Evolutionary conservation across 2,797 vertebrate species (phyloP).

Genomic region (Lemur catta): DNA sequence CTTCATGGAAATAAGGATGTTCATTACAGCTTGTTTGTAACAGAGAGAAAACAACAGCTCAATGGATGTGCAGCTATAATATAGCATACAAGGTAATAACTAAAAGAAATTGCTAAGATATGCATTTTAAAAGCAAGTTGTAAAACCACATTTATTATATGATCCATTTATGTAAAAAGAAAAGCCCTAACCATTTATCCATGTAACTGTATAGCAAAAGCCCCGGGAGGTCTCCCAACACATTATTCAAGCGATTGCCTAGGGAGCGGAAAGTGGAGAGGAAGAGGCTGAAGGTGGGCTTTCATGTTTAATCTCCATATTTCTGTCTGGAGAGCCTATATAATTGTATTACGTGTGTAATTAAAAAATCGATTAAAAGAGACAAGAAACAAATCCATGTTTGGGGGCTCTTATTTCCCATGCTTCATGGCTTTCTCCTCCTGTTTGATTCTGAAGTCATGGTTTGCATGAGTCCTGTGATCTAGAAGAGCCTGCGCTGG

Average conservation of each 20-base stretch:
- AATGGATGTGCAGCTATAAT: neutral
- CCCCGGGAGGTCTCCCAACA: neutral
- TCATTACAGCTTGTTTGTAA: neutral
- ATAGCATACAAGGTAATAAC: neutral
- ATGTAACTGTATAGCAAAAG: neutral
- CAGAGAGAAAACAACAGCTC: neutral
- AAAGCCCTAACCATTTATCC: neutral
- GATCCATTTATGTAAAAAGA: conserved; percentile 16
- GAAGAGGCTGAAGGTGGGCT: neutral
- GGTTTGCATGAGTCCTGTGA: neutral
- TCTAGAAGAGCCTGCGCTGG: neutral
- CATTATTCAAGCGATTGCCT: neutral
- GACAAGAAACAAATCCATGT: neutral
- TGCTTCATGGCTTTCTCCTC: neutral
- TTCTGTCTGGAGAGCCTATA: neutral
- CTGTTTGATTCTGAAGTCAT: neutral
- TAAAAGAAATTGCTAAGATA: conserved; percentile 14
- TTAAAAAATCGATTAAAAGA: neutral
- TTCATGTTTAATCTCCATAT: neutral
- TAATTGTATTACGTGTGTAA: neutral
- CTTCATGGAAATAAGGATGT: neutral
- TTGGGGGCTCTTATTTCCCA: neutral
- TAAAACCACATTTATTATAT: conserved; percentile 23
- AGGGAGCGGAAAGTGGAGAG: neutral
- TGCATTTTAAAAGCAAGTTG: conserved; percentile 26